Conservation (phyloP, 2,113 vertebrate genomes). For the Dipodomys merriami region DNA sequence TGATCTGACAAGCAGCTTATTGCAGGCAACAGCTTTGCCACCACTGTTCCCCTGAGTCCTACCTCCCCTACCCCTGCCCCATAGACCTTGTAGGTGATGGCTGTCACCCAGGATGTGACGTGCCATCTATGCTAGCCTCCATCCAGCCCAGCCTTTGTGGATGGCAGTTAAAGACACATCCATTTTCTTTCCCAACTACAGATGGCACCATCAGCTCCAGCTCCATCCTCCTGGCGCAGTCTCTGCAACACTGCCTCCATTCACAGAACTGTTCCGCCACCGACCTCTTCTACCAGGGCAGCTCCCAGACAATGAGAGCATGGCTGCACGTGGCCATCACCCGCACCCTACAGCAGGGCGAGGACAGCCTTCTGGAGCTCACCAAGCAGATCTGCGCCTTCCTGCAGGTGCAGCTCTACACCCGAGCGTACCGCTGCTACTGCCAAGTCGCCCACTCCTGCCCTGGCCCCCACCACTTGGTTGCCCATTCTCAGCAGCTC, state of each 20-base stretch:
- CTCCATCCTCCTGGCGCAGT: conserved; percentile 96
- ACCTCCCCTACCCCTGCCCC: neutral
- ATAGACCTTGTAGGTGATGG: neutral
- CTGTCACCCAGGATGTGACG: neutral
- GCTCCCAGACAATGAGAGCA: conserved; percentile 92
- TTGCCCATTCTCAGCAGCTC: neutral
- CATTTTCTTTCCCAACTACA: conserved; percentile 74
- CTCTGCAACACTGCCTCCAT: conserved; percentile 93
- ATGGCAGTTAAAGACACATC: neutral
- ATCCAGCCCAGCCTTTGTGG: neutral
- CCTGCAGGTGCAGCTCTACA: conserved; percentile 89
- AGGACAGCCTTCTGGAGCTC: conserved; percentile 96
- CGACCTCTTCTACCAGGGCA: conserved; percentile 98
- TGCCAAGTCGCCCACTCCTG: neutral
- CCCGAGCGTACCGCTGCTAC: neutral
- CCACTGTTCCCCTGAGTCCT: neutral
- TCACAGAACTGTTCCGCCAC: conserved; percentile 96
- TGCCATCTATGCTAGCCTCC: no score
- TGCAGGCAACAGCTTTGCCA: neutral
- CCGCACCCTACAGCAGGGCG: conserved; percentile 95
- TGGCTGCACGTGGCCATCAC: conserved; percentile 97
- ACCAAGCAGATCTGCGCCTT: conserved; percentile 98
- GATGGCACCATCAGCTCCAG: conserved; percentile 97
- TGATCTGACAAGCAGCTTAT: neutral
- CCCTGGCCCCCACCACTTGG: accelerated